A percentile compares a stretch with the other conserved stretches of the same genome.
These are phyloP conservation scores for Archivesica marissinica DNA, from an alignment of 1,140 invertebrate genomes.

Conservation along the genomic window DNA sequence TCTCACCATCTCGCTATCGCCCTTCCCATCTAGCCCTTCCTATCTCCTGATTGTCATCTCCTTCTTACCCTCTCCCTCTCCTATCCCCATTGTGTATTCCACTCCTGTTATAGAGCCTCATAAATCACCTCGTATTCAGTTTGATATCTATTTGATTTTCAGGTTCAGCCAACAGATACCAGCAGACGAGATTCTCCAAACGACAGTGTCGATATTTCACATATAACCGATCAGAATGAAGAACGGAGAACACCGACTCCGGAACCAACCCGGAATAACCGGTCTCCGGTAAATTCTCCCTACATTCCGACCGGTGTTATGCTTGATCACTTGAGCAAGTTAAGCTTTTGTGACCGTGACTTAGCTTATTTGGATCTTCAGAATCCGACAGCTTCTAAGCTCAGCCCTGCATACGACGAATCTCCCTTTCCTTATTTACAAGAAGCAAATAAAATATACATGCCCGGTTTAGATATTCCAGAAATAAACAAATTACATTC, in stretches of 20 bases:
- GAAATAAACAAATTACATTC: neutral
- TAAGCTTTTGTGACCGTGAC: neutral
- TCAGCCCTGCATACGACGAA: conserved; percentile 22
- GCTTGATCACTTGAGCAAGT: neutral
- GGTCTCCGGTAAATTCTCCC: conserved; percentile 39
- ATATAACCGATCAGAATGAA: conserved; percentile 30
- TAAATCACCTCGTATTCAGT: no score
- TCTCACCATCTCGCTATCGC: neutral
- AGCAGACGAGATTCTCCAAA: conserved; percentile 6
- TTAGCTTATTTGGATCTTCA: conserved; percentile 8
- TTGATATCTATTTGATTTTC: neutral
- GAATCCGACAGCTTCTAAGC: neutral
- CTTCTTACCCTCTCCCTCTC: neutral
- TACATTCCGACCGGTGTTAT: neutral
- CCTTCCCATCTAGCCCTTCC: neutral
- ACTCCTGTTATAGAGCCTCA: no score
- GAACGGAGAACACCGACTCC: conserved; percentile 45
- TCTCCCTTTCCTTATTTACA: conserved; percentile 28
- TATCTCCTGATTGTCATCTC: neutral
- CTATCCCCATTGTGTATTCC: neutral
- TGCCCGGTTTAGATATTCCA: neutral
- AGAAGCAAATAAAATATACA: conserved; percentile 25
- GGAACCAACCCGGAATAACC: conserved; percentile 18
- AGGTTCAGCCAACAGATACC: conserved; percentile 9
- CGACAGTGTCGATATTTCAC: conserved; percentile 48